Base-by-base conservation (phyloP, 2,888 invertebrate species). In the Yponomeuta evonymella region DNA sequence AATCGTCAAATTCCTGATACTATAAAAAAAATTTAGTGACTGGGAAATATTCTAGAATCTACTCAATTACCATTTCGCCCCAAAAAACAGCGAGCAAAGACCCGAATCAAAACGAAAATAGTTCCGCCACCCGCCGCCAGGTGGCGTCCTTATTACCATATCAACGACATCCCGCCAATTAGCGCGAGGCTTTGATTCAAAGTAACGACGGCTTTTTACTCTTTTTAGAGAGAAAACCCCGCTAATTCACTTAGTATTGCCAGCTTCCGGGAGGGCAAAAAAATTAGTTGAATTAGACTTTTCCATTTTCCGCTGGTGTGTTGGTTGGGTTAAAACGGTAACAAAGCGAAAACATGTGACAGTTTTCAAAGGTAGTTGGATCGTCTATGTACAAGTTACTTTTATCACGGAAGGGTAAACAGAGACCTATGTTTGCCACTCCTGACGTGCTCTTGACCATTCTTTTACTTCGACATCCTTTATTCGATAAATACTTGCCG, bases 141-240 rank as follows among this genome's bases (percentile, higher is more conserved):
- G 86, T 82, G 84, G 78, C 85, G 84, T 80, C 73, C 48, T 75
- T 77, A 86, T 87, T 86, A 83, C 76, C 84, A 84, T 83, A 80
- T 79, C 80, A 79, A 74, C 75, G 73, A 78, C 64, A 48, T 76
- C 75, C 73, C 73, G 75, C 75, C 81, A 84, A 87, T 89, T 87
- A 86, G 81, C 85, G 82, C 82, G 76, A 43, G 79, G 81, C 80
- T 86, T 86, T 84, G 86, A 83, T 84, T 83, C 79, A 76, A 75
- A 77, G 78, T 77, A 79, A 82, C 79, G 79, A 76, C 76, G 82
- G 82, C 81, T 84, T 87, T 87, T 86, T 88, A 84, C 82, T 78
- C 81, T 51, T 36, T 62, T 48, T 23, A 33, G 48, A 43, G 51
- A 58, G 51, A 58, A 83, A 85, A 81, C 81, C 85, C 83, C 81